Evolutionary conservation across 2,113 vertebrate species (phyloP).

Genomic region (Channa maculata): DNA sequence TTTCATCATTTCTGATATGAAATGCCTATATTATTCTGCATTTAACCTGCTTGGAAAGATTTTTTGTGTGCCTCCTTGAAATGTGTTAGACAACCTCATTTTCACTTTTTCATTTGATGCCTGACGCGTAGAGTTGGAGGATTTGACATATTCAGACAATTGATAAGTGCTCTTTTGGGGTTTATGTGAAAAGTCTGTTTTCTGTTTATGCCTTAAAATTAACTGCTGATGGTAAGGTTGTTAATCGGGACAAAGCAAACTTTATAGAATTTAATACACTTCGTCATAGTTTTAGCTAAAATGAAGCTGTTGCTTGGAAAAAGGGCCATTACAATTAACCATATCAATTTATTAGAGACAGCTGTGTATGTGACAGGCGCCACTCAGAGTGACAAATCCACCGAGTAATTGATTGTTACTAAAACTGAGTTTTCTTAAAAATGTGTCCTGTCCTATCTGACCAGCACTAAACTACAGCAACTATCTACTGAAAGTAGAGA

Average conservation of each 20-base stretch:
- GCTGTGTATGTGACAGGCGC: too few relatives aligned
- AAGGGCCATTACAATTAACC: neutral
- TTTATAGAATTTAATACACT: too few relatives aligned
- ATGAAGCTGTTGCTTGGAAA: too few relatives aligned
- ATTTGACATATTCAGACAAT: neutral
- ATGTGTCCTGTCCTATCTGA: too few relatives aligned
- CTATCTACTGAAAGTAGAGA: too few relatives aligned
- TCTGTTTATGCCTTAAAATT: neutral
- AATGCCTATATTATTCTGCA: constrained; percentile 35
- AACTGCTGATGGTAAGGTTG: neutral
- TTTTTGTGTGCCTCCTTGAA: neutral
- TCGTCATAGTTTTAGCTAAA: too few relatives aligned
- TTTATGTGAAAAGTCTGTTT: constrained; percentile 7
- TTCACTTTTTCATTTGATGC: neutral
- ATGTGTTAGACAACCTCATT: neutral
- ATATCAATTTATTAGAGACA: neutral
- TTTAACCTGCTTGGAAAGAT: constrained; percentile 23
- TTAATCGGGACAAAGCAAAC: too few relatives aligned
- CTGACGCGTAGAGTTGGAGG: neutral
- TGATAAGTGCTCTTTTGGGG: constrained; percentile 2
- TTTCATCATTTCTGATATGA: constrained; percentile 61
- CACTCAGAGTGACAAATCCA: too few relatives aligned
- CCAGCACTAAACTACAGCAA: too few relatives aligned
- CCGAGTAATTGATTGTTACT: too few relatives aligned
- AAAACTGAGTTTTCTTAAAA: too few relatives aligned